These are phyloP conservation scores for Gobio occitaniae DNA, from an alignment of 2,797 vertebrate species.

Conservation along the genomic window DNA sequence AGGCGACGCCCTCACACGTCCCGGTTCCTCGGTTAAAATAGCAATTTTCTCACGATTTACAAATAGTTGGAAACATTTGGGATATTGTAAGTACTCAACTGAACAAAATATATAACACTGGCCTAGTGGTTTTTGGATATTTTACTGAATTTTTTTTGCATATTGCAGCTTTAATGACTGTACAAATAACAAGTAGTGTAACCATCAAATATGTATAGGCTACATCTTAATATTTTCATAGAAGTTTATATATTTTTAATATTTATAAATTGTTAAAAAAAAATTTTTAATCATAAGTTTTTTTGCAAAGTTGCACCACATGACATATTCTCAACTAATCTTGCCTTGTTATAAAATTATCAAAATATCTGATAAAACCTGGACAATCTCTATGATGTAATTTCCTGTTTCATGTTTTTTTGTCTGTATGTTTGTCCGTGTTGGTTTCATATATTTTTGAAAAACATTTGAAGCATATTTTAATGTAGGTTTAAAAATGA, in stretches of 20 bases:
- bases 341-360: not conserved
- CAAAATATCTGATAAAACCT: not conserved
- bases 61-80: no score
- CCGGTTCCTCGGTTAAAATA: no score
- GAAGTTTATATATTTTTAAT: not conserved
- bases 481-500: not conserved
- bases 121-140: no score
- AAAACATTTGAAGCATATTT: not conserved
- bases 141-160: no score
- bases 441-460: not conserved
- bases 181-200: not conserved
- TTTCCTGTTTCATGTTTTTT: not conserved
- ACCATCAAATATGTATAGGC: not conserved
- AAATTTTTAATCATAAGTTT: not conserved
- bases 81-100: no score
- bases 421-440: not conserved
- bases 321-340: not conserved
- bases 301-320: not conserved
- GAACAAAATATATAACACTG: no score
- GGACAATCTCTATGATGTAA: not conserved
- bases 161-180: not conserved
- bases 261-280: not conserved
- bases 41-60: no score
- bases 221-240: not conserved
- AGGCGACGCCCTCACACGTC: no score